Base-by-base conservation (phyloP, 2,113 vertebrate genomes). In the Nyctereutes procyonoides region DNA sequence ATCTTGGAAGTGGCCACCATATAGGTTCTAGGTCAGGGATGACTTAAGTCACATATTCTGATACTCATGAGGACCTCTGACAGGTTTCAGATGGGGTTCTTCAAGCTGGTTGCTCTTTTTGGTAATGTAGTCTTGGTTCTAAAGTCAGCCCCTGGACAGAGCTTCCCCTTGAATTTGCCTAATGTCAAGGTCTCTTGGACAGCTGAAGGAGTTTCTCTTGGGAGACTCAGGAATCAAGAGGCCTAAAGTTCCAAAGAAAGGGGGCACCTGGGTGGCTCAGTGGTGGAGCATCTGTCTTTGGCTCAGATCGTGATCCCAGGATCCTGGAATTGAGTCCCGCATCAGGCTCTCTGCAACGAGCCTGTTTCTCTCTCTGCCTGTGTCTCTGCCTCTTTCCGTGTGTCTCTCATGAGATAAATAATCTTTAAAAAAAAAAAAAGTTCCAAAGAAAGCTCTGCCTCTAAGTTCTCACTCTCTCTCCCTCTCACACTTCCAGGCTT, bases 361-460 rank as follows among this genome's bases (percentile, higher is more conserved):
- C 43, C 5, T 43, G 43, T 43, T 43, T 43, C 43, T 43, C 43
- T 43, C 43, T 43, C 43, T 43, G 43, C 43, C 43, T 43, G 43
- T 43, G 43, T 43, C 43, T 43, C 43, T 43, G 43, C 43, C 43
- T 43, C 43, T 43, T 43, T 43, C 43, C 6, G 43, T 43, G 43
- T 43, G 43, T 43, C 43, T 43, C 43, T 43, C 43, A 43, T 43
- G 7, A 43, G n/a, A 43, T 43, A 43, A 43, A 43, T 43, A 43
- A 43, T 43, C 43, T 43, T 43, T 5, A 43, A 43, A 43, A 43
- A 43, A 43, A 43, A 43, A 43, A 43, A 43, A 43, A 43, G 43
- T 43, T 43, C 43, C 83, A 94, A 69, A 86, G 84, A 90, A 90
- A 86, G 48, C 35, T 93, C 51, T 84, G 69, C 81, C 88, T 93